These are phyloP conservation scores for Acanthosepion pharaonis DNA, from an alignment of 2,888 invertebrate genomes.

Conservation along the genomic window DNA sequence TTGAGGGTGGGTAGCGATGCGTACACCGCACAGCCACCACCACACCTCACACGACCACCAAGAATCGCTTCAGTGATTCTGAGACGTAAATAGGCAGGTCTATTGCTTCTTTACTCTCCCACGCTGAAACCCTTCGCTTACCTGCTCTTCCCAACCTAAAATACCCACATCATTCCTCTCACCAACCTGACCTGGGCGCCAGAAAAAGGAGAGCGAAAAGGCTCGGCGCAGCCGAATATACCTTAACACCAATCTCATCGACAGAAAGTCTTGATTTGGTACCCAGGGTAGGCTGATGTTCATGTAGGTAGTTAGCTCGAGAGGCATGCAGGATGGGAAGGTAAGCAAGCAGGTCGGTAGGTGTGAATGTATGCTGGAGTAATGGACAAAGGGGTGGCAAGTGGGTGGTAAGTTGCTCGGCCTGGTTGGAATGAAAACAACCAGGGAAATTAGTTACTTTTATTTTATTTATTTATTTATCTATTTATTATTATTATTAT, in stretches of 20 bases:
- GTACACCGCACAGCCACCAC: not conserved
- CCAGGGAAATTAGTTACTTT: not conserved
- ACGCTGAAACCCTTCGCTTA: not conserved
- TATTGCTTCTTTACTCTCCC: not conserved
- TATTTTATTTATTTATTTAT: not conserved
- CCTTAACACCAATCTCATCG: not conserved
- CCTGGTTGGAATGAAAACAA: not conserved
- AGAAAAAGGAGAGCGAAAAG: not conserved
- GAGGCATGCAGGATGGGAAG: not conserved
- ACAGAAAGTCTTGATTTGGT: not conserved
- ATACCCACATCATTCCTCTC: not conserved
- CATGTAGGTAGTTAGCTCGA: not conserved
- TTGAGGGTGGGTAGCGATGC: not conserved
- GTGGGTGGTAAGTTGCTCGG: not conserved
- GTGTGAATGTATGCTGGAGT: not conserved
- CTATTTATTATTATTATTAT: too few relatives aligned
- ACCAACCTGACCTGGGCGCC: not conserved
- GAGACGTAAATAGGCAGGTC: not conserved
- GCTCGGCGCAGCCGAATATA: not conserved
- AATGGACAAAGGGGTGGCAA: not conserved
- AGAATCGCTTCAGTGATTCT: slow-evolving; percentile 16
- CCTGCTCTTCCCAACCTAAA: not conserved
- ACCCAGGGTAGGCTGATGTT: not conserved
- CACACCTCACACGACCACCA: not conserved
- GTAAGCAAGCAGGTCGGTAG: not conserved